These are phyloP conservation scores for Athalia cordata DNA, from an alignment of 2,888 invertebrate genomes.

Conservation along the genomic window DNA sequence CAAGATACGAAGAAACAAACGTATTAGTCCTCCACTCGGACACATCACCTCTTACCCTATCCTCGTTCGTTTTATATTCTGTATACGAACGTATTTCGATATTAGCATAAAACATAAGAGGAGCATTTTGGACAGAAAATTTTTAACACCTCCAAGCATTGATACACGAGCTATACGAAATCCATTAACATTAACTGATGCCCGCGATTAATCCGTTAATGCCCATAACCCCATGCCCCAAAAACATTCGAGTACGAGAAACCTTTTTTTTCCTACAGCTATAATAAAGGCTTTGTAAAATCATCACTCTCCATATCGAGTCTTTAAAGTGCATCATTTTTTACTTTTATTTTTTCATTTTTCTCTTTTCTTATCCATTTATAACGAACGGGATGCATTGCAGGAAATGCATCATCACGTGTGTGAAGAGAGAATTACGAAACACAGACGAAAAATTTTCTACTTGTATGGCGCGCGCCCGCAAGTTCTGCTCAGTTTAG, in stretches of 20 bases:
- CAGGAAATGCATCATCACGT: background rate
- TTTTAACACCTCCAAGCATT: constrained; percentile 20
- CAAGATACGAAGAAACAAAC: too few relatives aligned
- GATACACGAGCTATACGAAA: constrained; percentile 9
- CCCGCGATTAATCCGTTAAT: constrained; percentile 36
- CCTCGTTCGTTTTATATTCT: constrained; percentile 15
- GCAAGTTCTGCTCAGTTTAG: constrained; percentile 35
- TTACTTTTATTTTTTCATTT: background rate
- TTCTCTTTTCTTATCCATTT: background rate
- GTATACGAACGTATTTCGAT: background rate
- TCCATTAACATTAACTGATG: constrained; percentile 31
- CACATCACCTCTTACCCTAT: too few relatives aligned
- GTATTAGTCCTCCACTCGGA: too few relatives aligned
- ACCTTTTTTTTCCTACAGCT: too few relatives aligned
- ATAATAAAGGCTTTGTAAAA: too few relatives aligned
- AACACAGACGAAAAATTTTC: background rate
- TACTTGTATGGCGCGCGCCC: too few relatives aligned
- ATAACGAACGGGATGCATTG: background rate
- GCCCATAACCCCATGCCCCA: constrained; percentile 25
- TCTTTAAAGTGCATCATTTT: background rate
- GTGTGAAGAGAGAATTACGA: background rate
- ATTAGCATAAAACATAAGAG: constrained; percentile 34
- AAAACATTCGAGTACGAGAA: background rate
- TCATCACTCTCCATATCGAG: too few relatives aligned
- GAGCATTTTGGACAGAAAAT: background rate